Percentiles rank a stretch among this genome's conserved stretches.
phyloP scores from a whole-genome alignment of 2,888 invertebrate species.

The Mimas tiliae region DNA sequence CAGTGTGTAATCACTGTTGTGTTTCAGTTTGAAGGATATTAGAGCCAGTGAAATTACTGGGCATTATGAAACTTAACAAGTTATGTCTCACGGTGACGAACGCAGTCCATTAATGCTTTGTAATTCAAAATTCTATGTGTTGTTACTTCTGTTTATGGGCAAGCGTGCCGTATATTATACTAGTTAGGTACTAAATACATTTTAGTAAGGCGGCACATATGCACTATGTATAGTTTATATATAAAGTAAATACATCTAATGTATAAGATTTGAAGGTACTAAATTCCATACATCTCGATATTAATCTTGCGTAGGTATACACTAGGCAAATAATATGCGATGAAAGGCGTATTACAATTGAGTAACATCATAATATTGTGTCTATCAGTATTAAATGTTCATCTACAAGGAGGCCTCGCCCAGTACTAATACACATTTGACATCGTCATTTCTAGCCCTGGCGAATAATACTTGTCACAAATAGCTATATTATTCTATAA shows the following conservation, averaged over 20 bases:
- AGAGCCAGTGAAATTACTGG: no score
- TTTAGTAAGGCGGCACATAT: no score
- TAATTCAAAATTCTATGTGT: no score
- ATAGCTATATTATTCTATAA: not conserved
- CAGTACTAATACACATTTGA: constrained; percentile 9
- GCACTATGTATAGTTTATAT: no score
- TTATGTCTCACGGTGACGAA: no score
- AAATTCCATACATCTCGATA: not conserved
- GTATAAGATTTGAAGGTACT: not conserved
- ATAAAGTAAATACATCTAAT: not conserved
- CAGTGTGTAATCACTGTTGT: no score
- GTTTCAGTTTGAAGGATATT: no score
- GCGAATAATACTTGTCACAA: not conserved
- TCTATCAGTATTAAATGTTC: not conserved
- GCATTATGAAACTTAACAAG: no score
- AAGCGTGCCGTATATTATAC: no score
- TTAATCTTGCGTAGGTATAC: not conserved
- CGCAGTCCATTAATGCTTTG: no score
- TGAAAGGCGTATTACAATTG: not conserved
- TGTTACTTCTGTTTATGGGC: no score
- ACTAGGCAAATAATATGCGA: not conserved
- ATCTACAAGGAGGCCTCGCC: constrained; percentile 5
- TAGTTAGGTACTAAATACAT: no score
- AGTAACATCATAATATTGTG: not conserved
- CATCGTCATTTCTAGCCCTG: not conserved